Conservation (phyloP, 2,888 invertebrate species). For the Machimus atricapillus region DNA sequence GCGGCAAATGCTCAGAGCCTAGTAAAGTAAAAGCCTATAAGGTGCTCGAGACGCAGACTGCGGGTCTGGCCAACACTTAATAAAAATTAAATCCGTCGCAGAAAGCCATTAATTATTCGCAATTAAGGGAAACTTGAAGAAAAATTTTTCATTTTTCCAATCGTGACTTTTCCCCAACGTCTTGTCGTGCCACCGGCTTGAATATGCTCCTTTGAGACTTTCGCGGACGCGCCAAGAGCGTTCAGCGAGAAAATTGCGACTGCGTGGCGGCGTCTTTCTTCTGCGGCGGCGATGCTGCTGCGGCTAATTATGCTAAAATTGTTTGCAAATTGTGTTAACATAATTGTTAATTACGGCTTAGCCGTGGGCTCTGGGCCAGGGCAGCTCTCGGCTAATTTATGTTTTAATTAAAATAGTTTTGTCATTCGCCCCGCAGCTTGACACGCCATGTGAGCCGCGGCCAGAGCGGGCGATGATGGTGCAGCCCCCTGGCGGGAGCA, state of each 20-base stretch:
- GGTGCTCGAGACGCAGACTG: not conserved
- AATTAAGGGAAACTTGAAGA: slow-evolving; percentile 39
- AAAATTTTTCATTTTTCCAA: slow-evolving; percentile 40
- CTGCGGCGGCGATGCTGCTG: not conserved
- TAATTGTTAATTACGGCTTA: slow-evolving; percentile 45
- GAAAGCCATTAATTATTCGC: slow-evolving; percentile 43
- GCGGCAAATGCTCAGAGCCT: not conserved
- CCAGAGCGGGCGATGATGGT: not conserved
- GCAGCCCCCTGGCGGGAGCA: not conserved
- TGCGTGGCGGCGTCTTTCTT: slow-evolving; percentile 43
- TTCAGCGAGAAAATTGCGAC: slow-evolving; percentile 37
- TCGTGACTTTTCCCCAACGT: slow-evolving; percentile 15
- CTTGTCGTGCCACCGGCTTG: not conserved
- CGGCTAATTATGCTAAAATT: slow-evolving; percentile 46
- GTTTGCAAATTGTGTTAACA: slow-evolving; percentile 47
- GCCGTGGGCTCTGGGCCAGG: slow-evolving; percentile 18
- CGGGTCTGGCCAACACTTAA: slow-evolving; percentile 6
- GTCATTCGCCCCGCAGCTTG: slow-evolving; percentile 6
- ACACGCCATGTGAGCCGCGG: not conserved
- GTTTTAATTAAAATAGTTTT: slow-evolving; percentile 44
- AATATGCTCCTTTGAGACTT: not conserved
- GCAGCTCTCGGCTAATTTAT: slow-evolving; percentile 43
- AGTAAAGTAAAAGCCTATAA: not conserved
- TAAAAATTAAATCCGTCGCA: slow-evolving; percentile 41
- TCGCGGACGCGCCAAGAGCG: not conserved